Base-by-base conservation (phyloP, 2,888 invertebrate species). In the Melanargia galathea region DNA sequence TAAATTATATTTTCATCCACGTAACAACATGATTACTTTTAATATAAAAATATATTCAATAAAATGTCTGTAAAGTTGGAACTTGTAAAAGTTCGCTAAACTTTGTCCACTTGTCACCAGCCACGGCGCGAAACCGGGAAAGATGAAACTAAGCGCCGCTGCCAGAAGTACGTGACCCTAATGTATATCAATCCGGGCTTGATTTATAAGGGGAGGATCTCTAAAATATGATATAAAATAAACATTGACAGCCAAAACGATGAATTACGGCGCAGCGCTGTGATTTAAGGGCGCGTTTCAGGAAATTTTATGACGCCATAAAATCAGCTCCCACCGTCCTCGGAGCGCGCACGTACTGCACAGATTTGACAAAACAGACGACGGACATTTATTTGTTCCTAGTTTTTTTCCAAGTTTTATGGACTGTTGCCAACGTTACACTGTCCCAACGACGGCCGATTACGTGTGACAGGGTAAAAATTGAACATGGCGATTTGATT, bases 141-240 rank as follows among this genome's bases (percentile, higher is more conserved):
- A 85, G 40, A 84, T 84, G 72, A 79, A 85, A 89, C 88, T 86
- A 88, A 89, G 82, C 86, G 86, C 74, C 77, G 79, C 84, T 86
- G 87, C 84, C 88, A 84, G 82, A 84, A 84, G 83, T 86, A 90
- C 90, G 90, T 90, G 90, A 90, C 88, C 88, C 87, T 88, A 87
- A 88, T 90, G 89, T 90, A 87, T 90, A 90, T 90, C 90, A 90
- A 90, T 90, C 84, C 82, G 71, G 78, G 73, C 79, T 77, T 88
- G 90, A 90, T 90, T 90, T 90, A 90, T 89, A 87, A 83, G 75
- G 83, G 84, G 80, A 83, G 87, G 84, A 86, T 89, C 82, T 89
- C 87, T 90, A 90, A 91, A 91, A 90, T 91, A 90, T 91, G 90
- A 91, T 88, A 91, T 90, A 90, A 91, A 91, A 91, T 90, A 91